These are phyloP conservation scores for Druon quercuslanigerum DNA, from an alignment of 1,140 invertebrate genomes.

Conservation along the genomic window DNA sequence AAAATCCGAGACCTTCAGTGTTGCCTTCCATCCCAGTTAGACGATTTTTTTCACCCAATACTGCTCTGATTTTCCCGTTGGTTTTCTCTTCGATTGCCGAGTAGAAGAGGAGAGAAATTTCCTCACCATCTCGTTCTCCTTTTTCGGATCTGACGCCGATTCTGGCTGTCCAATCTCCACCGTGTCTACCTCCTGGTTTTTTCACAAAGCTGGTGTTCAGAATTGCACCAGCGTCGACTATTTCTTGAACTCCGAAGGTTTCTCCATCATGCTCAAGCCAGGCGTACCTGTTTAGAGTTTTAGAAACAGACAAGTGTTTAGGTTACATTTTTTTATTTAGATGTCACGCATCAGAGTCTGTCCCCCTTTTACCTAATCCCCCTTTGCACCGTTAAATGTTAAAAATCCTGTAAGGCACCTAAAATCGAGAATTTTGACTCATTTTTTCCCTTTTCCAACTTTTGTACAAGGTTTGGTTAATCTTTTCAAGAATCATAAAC, in stretches of 20 bases:
- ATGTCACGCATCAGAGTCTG: too few relatives aligned
- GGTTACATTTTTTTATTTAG: too few relatives aligned
- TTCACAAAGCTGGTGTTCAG: constrained; percentile 95
- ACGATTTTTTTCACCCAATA: constrained; percentile 76
- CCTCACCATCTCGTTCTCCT: constrained; percentile 66
- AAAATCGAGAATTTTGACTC: too few relatives aligned
- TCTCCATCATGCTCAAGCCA: constrained; percentile 96
- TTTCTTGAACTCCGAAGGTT: constrained; percentile 94
- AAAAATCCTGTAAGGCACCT: too few relatives aligned
- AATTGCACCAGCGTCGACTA: constrained; percentile 86
- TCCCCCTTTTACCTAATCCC: too few relatives aligned
- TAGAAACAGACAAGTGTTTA: neutral
- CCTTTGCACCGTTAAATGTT: too few relatives aligned
- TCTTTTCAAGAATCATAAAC: too few relatives aligned
- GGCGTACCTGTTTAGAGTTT: constrained; percentile 76
- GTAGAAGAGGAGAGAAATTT: constrained; percentile 87
- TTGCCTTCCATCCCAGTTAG: constrained; percentile 85
- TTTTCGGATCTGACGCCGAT: constrained; percentile 81
- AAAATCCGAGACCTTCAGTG: constrained; percentile 87
- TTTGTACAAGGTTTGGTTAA: too few relatives aligned
- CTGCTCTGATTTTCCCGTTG: constrained; percentile 78
- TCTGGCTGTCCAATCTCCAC: constrained; percentile 95
- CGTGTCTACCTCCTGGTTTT: constrained; percentile 83
- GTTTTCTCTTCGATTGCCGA: constrained; percentile 84
- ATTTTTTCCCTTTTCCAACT: too few relatives aligned